Percentiles rank a stretch among this genome's conserved stretches.
phyloP scores from a whole-genome alignment of 2,888 invertebrate genomes.

The Rhodophaea formosa region DNA sequence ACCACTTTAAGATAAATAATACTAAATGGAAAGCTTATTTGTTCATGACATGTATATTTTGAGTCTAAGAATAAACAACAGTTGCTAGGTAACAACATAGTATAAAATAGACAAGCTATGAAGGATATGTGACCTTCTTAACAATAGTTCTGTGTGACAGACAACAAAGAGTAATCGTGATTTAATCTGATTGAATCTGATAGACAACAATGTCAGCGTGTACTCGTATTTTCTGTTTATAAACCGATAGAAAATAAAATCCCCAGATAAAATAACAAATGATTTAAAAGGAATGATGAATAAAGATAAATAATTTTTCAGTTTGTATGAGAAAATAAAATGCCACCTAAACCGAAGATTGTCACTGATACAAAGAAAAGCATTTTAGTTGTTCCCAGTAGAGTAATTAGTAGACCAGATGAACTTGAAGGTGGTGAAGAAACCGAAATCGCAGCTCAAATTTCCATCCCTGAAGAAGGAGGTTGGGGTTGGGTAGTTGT shows the following conservation, averaged over 20 bases:
- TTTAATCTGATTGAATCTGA: no score
- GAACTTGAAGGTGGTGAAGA: conserved; percentile 60
- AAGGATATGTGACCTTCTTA: no score
- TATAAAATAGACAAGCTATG: no score
- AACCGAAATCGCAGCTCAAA: conserved; percentile 71
- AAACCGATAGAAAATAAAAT: background rate
- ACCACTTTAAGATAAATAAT: no score
- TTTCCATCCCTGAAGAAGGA: conserved; percentile 64
- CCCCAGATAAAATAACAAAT: background rate
- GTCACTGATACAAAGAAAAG: conserved; percentile 42
- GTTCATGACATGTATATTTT: no score
- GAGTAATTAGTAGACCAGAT: conserved; percentile 44
- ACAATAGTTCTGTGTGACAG: no score
- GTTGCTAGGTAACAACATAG: no score
- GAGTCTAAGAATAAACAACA: no score
- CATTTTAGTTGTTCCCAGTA: conserved; percentile 50
- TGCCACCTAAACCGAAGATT: conserved; percentile 33
- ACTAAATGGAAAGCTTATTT: no score
- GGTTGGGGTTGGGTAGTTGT: conserved; percentile 75
- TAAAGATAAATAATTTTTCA: background rate
- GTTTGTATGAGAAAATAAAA: conserved; percentile 12
- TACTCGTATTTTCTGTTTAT: no score
- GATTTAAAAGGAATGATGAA: background rate
- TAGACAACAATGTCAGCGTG: no score
- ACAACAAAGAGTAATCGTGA: no score